A percentile compares a stretch with the other conserved stretches of the same genome.
phyloP scores from a whole-genome alignment of 2,797 vertebrate genomes.

The Fratercula arctica region DNA sequence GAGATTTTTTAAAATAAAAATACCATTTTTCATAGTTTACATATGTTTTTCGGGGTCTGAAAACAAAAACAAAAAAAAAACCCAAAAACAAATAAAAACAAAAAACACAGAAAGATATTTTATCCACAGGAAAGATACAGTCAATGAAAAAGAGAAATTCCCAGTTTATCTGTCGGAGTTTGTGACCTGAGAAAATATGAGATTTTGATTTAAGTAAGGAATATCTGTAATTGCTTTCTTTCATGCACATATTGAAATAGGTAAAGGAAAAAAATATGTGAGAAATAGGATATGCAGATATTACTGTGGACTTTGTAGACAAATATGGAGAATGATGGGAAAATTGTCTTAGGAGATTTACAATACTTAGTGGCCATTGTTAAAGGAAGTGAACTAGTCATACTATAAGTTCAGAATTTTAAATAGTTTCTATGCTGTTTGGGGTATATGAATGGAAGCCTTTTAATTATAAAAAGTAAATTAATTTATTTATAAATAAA shows the following conservation, averaged over 20 bases:
- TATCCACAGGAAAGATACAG: background rate
- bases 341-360: background rate
- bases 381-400: background rate
- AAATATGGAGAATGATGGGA: background rate
- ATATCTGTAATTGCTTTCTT: background rate
- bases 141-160: background rate
- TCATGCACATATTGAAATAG: background rate
- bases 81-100: too few relatives aligned
- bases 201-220: background rate
- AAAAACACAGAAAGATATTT: background rate
- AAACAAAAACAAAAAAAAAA: background rate
- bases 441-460: background rate
- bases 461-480: background rate
- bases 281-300: background rate
- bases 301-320: background rate
- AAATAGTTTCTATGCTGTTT: background rate
- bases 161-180: background rate
- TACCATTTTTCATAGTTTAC: background rate
- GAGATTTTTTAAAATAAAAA: background rate
- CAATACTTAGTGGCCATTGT: background rate
- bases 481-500: background rate
- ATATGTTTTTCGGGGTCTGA: accelerated
- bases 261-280: background rate
- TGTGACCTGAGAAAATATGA: background rate
- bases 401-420: background rate